Evolutionary conservation across 2,888 invertebrate species (phyloP).

Genomic region (Gisinianus flammeolus): DNA sequence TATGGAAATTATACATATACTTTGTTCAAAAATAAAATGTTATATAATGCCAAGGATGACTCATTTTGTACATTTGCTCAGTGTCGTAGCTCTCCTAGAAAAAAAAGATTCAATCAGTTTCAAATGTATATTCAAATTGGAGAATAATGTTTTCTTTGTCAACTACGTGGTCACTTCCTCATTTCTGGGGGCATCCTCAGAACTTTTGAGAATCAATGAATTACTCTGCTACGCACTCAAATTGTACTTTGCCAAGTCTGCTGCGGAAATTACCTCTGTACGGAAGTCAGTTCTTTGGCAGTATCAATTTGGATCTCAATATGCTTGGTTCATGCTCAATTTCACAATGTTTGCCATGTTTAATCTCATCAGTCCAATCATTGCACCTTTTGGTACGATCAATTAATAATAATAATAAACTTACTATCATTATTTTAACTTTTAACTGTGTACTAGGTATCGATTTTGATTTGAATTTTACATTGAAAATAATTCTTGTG

Average conservation of each 20-base stretch:
- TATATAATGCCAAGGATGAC: background rate
- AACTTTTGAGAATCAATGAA: slow-evolving; percentile 90
- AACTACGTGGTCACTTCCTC: slow-evolving; percentile 94
- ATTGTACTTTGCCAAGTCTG: slow-evolving; percentile 78
- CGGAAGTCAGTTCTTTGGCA: slow-evolving; percentile 86
- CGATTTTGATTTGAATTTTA: background rate
- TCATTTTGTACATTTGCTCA: background rate
- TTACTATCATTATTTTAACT: background rate
- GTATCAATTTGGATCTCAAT: slow-evolving; percentile 92
- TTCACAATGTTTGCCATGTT: slow-evolving; percentile 91
- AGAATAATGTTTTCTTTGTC: slow-evolving; percentile 95
- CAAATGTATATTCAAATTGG: slow-evolving; percentile 92
- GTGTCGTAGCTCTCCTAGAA: background rate
- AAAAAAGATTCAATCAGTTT: slow-evolving; percentile 62
- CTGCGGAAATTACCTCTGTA: slow-evolving; percentile 82
- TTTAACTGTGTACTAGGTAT: background rate
- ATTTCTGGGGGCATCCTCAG: slow-evolving; percentile 87
- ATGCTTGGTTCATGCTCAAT: slow-evolving; percentile 89
- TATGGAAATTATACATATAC: slow-evolving; percentile 4
- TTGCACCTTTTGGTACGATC: slow-evolving; percentile 86
- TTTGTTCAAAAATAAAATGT: background rate
- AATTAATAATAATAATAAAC: background rate
- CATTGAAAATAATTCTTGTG: background rate
- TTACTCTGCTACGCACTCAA: slow-evolving; percentile 85
- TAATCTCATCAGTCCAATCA: slow-evolving; percentile 89